Percentiles rank a stretch among this genome's conserved stretches.
Evolutionary conservation across 2,888 invertebrate species (phyloP).

Genomic region (Campopleginae sp.): DNA sequence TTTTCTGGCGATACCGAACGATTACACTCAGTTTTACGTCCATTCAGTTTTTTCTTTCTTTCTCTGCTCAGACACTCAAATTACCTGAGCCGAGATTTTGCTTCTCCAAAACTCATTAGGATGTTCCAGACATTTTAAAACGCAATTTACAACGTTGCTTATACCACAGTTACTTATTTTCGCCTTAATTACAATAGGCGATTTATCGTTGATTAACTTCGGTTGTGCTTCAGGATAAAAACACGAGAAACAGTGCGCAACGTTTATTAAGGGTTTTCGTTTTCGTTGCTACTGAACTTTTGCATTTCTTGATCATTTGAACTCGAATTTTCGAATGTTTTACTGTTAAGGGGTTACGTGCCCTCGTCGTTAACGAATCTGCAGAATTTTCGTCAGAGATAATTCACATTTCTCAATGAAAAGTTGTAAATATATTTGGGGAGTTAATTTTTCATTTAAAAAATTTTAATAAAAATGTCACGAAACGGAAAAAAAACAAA

Average conservation of each 20-base stretch:
- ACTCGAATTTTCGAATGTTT: too few species aligned
- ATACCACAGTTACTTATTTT: slow-evolving; percentile 60
- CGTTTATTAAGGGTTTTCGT: not conserved
- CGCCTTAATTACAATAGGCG: slow-evolving; percentile 3
- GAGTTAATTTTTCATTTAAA: too few species aligned
- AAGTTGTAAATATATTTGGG: too few species aligned
- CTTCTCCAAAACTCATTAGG: slow-evolving; percentile 80
- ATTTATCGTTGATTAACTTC: slow-evolving; percentile 34
- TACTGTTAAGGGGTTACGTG: too few species aligned
- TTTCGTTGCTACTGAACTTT: not conserved
- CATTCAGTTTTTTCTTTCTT: slow-evolving; percentile 4
- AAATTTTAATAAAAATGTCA: too few species aligned
- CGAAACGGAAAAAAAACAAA: too few species aligned
- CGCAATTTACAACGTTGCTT: slow-evolving; percentile 44
- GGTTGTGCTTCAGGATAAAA: not conserved
- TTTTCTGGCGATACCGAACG: slow-evolving; percentile 40
- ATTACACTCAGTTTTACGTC: slow-evolving; percentile 35
- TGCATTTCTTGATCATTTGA: too few species aligned
- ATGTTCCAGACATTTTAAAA: slow-evolving; percentile 83
- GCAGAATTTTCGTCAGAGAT: too few species aligned
- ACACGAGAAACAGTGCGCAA: not conserved
- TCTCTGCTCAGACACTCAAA: not conserved
- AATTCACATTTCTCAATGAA: too few species aligned
- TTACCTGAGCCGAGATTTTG: slow-evolving; percentile 42
- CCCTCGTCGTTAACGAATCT: too few species aligned